A percentile compares a stretch with the other conserved stretches of the same genome.
These are phyloP conservation scores for Bombyx mandarina DNA, from an alignment of 1,140 invertebrate species.

Conservation along the genomic window DNA sequence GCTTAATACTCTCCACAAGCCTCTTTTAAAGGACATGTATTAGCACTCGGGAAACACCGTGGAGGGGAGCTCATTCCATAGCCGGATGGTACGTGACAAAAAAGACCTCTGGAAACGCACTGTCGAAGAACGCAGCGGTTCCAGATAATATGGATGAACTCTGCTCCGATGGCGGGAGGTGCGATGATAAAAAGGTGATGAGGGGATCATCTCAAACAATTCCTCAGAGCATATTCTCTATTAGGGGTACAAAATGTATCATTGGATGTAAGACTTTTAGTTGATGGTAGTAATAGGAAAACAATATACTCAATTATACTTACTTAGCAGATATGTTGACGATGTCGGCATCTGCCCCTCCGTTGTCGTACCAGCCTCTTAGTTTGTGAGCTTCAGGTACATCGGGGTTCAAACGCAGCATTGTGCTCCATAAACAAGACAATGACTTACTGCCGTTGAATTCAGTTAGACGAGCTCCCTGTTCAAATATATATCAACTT, in stretches of 20 bases:
- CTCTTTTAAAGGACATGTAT: no score
- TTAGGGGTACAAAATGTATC: not conserved
- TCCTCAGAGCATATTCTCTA: no score
- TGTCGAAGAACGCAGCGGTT: no score
- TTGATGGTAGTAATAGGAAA: not conserved
- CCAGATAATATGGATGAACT: no score
- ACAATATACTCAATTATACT: not conserved
- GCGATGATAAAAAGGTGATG: no score
- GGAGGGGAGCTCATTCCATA: no score
- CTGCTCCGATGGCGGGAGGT: no score
- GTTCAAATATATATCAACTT: not conserved
- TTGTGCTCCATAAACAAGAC: slow-evolving; percentile 72
- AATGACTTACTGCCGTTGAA: slow-evolving; percentile 81
- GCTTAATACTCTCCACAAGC: no score
- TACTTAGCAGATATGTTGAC: slow-evolving; percentile 76
- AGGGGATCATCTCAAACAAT: no score
- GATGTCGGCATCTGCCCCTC: slow-evolving; percentile 74
- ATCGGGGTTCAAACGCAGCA: slow-evolving; percentile 89
- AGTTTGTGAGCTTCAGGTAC: slow-evolving; percentile 88
- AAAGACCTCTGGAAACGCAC: no score
- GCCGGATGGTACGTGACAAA: no score
- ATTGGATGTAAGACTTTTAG: not conserved
- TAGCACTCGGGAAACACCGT: no score
- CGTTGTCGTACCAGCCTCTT: slow-evolving; percentile 91
- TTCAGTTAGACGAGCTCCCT: slow-evolving; percentile 54